Percentiles rank a stretch among this genome's conserved stretches.
phyloP scores from a whole-genome alignment of 1,140 invertebrate genomes.

The Stenopsyche tienmushanensis region DNA sequence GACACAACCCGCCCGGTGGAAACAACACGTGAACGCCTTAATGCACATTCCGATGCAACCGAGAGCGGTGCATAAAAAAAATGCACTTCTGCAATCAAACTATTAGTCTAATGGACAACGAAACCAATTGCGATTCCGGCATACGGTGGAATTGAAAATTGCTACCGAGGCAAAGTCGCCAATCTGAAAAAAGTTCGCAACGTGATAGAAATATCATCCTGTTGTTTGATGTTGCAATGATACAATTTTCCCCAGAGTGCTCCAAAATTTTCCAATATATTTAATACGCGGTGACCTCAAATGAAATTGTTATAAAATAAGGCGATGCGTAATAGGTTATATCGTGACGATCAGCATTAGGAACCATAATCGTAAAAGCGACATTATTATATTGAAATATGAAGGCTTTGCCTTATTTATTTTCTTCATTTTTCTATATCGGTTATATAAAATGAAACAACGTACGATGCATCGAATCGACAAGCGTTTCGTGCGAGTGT shows the following conservation, averaged over 20 bases:
- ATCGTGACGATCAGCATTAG: no score
- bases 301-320: background rate
- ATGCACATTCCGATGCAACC: background rate
- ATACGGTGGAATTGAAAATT: background rate
- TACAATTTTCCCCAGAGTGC: background rate
- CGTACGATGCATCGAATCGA: no score
- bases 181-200: background rate
- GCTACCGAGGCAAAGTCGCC: background rate
- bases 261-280: background rate
- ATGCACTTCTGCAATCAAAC: background rate
- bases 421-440: no score
- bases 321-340: no score
- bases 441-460: no score
- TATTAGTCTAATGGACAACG: background rate
- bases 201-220: background rate
- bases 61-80: background rate
- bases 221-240: no score
- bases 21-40: background rate
- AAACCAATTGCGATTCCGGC: background rate
- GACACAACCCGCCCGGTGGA: background rate
- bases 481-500: no score
- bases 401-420: no score
- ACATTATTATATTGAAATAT: no score
- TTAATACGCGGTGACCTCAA: background rate
- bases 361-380: no score